phyloP scores from a whole-genome alignment of 2,113 vertebrate genomes.

The Synodontis membranacea region DNA sequence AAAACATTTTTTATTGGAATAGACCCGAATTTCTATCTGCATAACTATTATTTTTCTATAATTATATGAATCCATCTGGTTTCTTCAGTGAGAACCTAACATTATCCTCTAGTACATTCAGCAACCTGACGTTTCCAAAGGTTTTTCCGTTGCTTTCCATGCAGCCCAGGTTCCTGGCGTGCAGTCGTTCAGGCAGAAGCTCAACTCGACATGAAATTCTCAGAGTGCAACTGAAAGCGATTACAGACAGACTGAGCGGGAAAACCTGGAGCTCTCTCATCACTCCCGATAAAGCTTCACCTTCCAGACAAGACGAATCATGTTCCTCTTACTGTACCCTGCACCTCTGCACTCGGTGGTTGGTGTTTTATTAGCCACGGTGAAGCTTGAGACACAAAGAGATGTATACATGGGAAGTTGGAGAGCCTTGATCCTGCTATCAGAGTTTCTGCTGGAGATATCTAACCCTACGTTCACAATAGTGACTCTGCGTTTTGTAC shows the following conservation, averaged over 20 bases:
- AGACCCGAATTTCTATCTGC: background rate
- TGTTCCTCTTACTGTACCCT: conserved; percentile 60
- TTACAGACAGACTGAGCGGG: conserved; percentile 61
- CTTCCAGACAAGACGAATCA: conserved; percentile 70
- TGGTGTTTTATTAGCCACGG: conserved; percentile 58
- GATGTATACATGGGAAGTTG: background rate
- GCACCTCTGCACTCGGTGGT: conserved; percentile 64
- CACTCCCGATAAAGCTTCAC: conserved; percentile 44
- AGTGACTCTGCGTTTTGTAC: background rate
- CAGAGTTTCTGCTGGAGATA: background rate
- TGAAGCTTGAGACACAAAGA: conserved; percentile 47
- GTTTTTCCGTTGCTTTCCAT: conserved; percentile 56
- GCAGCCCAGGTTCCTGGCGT: conserved; percentile 48
- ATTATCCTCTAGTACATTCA: conserved; percentile 39
- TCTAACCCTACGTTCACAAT: background rate
- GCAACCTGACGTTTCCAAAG: conserved; percentile 44
- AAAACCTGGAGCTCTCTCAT: conserved; percentile 40
- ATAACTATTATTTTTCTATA: background rate
- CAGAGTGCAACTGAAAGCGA: conserved; percentile 70
- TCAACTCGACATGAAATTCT: conserved; percentile 66
- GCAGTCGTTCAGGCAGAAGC: conserved; percentile 63
- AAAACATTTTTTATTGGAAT: background rate
- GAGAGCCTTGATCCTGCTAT: too few relatives aligned
- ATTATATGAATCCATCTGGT: too few relatives aligned
- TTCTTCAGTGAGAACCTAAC: conserved; percentile 28